Evolutionary conservation across 2,797 vertebrate genomes (phyloP).

Genomic region (Scarus forsteni): DNA sequence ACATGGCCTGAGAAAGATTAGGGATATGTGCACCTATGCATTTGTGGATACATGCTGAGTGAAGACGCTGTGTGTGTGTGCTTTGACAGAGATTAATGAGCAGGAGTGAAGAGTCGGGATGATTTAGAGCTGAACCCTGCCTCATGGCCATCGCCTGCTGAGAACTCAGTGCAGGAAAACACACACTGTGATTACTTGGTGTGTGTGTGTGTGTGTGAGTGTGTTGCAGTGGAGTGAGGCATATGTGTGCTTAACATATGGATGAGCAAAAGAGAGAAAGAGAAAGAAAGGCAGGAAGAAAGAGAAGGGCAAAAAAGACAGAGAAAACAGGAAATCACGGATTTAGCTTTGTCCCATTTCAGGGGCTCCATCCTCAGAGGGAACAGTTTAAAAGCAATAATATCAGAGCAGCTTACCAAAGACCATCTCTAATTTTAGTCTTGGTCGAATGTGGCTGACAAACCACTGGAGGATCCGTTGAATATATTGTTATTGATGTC

Average conservation of each 20-base stretch:
- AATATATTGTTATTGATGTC: too few relatives aligned
- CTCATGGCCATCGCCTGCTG: slow-evolving; percentile 61
- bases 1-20: too few relatives aligned
- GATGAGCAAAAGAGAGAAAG: not conserved
- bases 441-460: too few relatives aligned
- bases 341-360: too few relatives aligned
- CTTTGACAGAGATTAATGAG: slow-evolving; percentile 57
- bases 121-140: slow-evolving; percentile 62
- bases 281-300: not conserved
- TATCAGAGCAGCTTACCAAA: too few relatives aligned
- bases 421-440: too few relatives aligned
- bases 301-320: not conserved
- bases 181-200: slow-evolving; percentile 48
- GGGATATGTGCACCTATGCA: too few relatives aligned
- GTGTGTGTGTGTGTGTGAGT: slow-evolving; percentile 10
- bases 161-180: slow-evolving; percentile 63
- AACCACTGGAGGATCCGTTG: too few relatives aligned
- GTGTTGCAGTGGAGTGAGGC: slow-evolving; percentile 1
- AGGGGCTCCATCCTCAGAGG: too few relatives aligned
- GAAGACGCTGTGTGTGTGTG: slow-evolving; percentile 4
- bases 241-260: not conserved
- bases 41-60: slow-evolving; percentile 5
- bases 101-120: slow-evolving; percentile 40
- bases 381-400: too few relatives aligned
- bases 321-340: too few relatives aligned